These are phyloP conservation scores for Coenonympha glycerion DNA, from an alignment of 2,888 invertebrate genomes.

Conservation along the genomic window DNA sequence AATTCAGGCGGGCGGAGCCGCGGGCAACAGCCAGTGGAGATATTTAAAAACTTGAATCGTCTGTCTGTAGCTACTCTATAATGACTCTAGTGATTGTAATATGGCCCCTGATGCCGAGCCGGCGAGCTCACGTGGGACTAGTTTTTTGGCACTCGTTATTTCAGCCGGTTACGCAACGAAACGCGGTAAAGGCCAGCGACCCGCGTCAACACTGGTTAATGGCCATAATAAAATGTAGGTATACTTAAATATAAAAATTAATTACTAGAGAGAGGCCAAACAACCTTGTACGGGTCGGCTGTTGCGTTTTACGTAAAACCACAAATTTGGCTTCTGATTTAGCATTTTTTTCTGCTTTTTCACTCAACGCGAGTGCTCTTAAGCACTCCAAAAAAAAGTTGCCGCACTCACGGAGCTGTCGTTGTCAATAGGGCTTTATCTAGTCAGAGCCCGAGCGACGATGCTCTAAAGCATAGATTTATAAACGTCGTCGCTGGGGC, in stretches of 20 bases:
- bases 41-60: not conserved
- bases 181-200: slow-evolving; percentile 50
- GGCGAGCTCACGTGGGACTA: slow-evolving; percentile 56
- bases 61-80: no score
- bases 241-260: slow-evolving; percentile 44
- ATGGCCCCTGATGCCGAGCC: slow-evolving; percentile 9
- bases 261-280: slow-evolving; percentile 47
- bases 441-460: no score
- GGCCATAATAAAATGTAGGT: slow-evolving; percentile 61
- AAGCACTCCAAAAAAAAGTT: no score
- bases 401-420: no score
- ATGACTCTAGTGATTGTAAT: slow-evolving; percentile 5
- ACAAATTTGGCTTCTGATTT: slow-evolving; percentile 2
- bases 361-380: not conserved
- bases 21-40: no score
- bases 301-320: slow-evolving; percentile 15
- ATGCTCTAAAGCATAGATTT: no score
- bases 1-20: no score
- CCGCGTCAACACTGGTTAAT: slow-evolving; percentile 46
- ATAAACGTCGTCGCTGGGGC: no score
- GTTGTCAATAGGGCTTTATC: no score
- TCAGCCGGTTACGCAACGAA: slow-evolving; percentile 62
- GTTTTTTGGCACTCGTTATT: slow-evolving; percentile 68
- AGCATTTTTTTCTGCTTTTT: not conserved
- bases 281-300: slow-evolving; percentile 30